These are phyloP conservation scores for Sipha maydis DNA, from an alignment of 2,888 invertebrate genomes.

Conservation along the genomic window DNA sequence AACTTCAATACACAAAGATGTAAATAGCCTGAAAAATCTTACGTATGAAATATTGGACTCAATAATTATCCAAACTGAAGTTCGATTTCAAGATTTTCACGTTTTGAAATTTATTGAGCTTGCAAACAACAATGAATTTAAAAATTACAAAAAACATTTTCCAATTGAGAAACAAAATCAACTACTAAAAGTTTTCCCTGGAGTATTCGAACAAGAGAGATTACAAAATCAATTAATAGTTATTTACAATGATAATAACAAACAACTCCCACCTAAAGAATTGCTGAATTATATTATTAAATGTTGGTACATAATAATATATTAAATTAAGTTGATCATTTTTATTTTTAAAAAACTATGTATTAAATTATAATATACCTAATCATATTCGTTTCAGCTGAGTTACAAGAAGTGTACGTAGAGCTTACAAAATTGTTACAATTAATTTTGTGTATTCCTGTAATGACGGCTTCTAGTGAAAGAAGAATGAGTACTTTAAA, in stretches of 20 bases:
- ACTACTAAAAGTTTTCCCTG: background rate
- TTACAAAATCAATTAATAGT: slow-evolving; percentile 23
- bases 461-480: slow-evolving; percentile 37
- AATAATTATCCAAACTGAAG: no score
- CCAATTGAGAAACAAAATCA: background rate
- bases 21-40: no score
- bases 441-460: no score
- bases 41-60: no score
- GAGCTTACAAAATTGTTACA: background rate
- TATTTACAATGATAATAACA: slow-evolving; percentile 8
- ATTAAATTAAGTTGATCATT: background rate
- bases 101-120: slow-evolving; percentile 18
- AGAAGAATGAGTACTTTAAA: no score
- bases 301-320: background rate
- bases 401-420: slow-evolving; percentile 22
- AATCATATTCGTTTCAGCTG: background rate
- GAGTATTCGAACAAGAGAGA: slow-evolving; percentile 4
- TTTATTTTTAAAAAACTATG: background rate
- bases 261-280: slow-evolving; percentile 11
- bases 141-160: slow-evolving; percentile 7
- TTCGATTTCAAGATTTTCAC: slow-evolving; percentile 25
- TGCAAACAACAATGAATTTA: background rate
- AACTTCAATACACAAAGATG: no score
- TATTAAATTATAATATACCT: background rate
- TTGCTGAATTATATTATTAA: slow-evolving; percentile 18